These are phyloP conservation scores for Forbesichthys agassizii DNA, from an alignment of 2,113 vertebrate genomes.

Conservation along the genomic window DNA sequence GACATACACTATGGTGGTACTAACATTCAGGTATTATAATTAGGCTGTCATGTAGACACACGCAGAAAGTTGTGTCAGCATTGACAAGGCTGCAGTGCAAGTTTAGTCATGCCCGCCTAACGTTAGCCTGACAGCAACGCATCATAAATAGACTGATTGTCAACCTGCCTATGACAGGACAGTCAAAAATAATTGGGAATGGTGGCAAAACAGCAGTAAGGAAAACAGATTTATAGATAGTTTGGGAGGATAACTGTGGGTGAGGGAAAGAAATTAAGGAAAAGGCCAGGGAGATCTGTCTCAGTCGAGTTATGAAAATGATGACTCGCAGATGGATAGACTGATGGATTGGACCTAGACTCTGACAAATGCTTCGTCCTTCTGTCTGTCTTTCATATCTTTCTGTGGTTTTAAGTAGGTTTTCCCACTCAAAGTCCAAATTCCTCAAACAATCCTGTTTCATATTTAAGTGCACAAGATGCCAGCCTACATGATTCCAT, in stretches of 20 bases:
- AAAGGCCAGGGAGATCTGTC: neutral
- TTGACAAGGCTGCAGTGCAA: neutral
- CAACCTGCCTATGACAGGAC: neutral
- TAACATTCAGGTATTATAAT: neutral
- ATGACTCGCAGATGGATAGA: neutral
- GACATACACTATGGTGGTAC: no score
- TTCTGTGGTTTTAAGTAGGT: neutral
- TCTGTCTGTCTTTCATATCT: conserved; percentile 5
- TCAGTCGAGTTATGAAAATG: no score
- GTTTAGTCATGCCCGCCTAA: neutral
- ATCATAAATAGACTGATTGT: neutral
- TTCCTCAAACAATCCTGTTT: conserved; percentile 1
- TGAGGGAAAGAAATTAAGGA: neutral
- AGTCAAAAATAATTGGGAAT: neutral
- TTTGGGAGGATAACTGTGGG: neutral
- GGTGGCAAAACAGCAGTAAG: neutral
- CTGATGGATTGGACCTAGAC: conserved; percentile 10
- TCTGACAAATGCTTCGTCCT: neutral
- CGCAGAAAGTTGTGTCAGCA: neutral
- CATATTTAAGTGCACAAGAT: conserved; percentile 20
- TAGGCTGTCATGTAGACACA: neutral
- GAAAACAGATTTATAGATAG: neutral
- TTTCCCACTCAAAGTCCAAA: neutral
- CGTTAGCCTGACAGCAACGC: neutral
- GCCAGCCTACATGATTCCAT: conserved; percentile 12